A percentile compares a stretch with the other conserved stretches of the same genome.
Evolutionary conservation across 1,140 invertebrate species (phyloP).

Genomic region (Anthonomus grandis): DNA sequence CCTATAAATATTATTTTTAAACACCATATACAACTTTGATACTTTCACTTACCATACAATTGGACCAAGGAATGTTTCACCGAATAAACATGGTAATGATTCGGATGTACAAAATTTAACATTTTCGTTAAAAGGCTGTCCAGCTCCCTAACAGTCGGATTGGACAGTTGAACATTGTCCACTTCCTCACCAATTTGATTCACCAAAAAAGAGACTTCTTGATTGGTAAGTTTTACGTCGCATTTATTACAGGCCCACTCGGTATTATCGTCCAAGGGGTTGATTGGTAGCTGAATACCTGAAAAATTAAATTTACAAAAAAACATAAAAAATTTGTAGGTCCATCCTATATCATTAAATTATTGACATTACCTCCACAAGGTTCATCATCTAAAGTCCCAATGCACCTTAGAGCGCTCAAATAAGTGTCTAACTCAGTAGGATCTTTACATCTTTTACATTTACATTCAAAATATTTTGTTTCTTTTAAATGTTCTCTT

Average conservation of each 20-base stretch:
- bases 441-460: conserved; percentile 74
- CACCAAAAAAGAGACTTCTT: conserved; percentile 59
- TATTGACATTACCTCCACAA: conserved; percentile 25
- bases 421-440: conserved; percentile 71
- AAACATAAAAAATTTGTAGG: not conserved
- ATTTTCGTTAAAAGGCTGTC: conserved; percentile 62
- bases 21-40: too few relatives aligned
- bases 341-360: not conserved
- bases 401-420: conserved; percentile 71
- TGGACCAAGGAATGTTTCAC: conserved; percentile 78
- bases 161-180: conserved; percentile 59
- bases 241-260: conserved; percentile 75
- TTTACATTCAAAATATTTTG: conserved; percentile 76
- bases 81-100: conserved; percentile 77
- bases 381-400: conserved; percentile 47
- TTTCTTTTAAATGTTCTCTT: conserved; percentile 71
- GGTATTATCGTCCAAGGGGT: conserved; percentile 64
- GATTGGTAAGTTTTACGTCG: conserved; percentile 54
- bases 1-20: conserved; percentile 41
- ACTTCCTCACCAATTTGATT: conserved; percentile 72
- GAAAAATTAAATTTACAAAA: not conserved
- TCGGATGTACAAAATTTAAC: conserved; percentile 67
- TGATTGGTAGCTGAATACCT: conserved; percentile 59
- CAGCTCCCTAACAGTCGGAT: conserved; percentile 56
- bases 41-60: conserved; percentile 60